Conservation (phyloP, 2,888 invertebrate genomes). For the Drosophila anceps region DNA sequence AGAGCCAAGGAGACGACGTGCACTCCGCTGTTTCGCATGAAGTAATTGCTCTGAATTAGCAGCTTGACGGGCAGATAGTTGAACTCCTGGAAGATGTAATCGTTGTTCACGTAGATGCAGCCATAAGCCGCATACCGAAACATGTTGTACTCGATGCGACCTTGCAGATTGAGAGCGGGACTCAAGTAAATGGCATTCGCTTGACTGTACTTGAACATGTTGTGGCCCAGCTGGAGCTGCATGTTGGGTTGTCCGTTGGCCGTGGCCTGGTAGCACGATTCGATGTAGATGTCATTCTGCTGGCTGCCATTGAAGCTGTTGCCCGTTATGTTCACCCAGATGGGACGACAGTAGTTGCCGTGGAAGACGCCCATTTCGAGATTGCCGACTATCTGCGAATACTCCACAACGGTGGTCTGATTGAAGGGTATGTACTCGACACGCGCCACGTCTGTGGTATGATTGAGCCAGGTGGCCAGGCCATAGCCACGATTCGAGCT, state of each 20-base stretch:
- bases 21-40: constrained; percentile 94
- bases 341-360: constrained; percentile 95
- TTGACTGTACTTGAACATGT: constrained; percentile 91
- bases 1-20: constrained; percentile 95
- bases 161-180: constrained; percentile 92
- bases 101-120: constrained; percentile 93
- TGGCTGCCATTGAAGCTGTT: constrained; percentile 93
- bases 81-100: constrained; percentile 90
- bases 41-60: constrained; percentile 93
- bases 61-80: constrained; percentile 90
- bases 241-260: constrained; percentile 86
- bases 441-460: constrained; percentile 87
- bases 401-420: constrained; percentile 94
- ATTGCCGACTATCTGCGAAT: constrained; percentile 94
- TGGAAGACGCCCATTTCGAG: constrained; percentile 94
- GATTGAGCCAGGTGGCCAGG: constrained; percentile 95
- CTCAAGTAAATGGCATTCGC: constrained; percentile 91
- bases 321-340: constrained; percentile 96
- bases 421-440: constrained; percentile 92
- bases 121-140: constrained; percentile 94
- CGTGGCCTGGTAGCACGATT: constrained; percentile 90
- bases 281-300: constrained; percentile 92
- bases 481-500: constrained; percentile 96
- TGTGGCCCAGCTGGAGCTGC: constrained; percentile 93
- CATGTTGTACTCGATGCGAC: constrained; percentile 94